These are phyloP conservation scores for Noctua janthe DNA, from an alignment of 2,888 invertebrate species.

Conservation along the genomic window DNA sequence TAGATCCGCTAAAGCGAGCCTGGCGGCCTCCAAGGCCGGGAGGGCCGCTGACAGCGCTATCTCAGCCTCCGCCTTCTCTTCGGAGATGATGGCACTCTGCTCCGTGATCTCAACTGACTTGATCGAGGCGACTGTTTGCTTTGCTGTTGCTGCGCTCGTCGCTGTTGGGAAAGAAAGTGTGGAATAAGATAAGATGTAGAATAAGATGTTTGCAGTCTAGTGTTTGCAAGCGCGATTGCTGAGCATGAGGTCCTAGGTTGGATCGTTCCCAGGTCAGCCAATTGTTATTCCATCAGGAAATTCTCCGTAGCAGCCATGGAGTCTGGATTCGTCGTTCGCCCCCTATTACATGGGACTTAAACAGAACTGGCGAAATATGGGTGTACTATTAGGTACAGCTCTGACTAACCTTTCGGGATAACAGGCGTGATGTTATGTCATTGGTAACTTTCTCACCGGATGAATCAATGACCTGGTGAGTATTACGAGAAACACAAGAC, in stretches of 20 bases:
- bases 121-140: slow-evolving; percentile 94
- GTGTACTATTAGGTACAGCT: too few species aligned
- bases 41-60: slow-evolving; percentile 94
- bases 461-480: too few species aligned
- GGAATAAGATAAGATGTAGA: background rate
- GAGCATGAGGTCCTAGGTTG: background rate
- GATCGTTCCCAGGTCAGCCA: background rate
- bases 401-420: too few species aligned
- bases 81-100: slow-evolving; percentile 94
- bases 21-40: slow-evolving; percentile 95
- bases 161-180: slow-evolving; percentile 76
- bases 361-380: too few species aligned
- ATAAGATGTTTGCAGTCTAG: background rate
- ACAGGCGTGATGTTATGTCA: too few species aligned
- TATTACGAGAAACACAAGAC: too few species aligned
- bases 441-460: too few species aligned
- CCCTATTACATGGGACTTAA: too few species aligned
- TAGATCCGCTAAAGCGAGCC: slow-evolving; percentile 94
- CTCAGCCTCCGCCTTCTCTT: slow-evolving; percentile 96
- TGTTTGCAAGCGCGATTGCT: background rate
- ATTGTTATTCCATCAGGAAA: too few species aligned
- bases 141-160: slow-evolving; percentile 93
- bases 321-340: too few species aligned
- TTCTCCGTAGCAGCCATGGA: too few species aligned
- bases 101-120: slow-evolving; percentile 96